Evolutionary conservation across 2,888 invertebrate genomes (phyloP).

Genomic region (Oligia latruncula): DNA sequence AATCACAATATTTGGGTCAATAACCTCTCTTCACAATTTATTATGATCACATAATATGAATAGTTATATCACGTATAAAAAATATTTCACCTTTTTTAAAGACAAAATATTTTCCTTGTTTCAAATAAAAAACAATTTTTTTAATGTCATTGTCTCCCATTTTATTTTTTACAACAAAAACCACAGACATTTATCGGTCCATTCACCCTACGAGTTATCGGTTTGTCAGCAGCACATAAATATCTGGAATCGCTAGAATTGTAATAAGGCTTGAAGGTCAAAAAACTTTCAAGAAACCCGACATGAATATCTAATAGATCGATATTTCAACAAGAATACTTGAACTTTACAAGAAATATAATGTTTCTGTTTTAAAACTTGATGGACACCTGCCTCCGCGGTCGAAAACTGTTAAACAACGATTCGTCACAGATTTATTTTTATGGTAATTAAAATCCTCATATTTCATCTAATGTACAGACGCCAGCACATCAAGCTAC

Average conservation of each 20-base stretch:
- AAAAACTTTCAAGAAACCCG: conserved; percentile 45
- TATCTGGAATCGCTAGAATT: conserved; percentile 48
- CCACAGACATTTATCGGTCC: conserved; percentile 22
- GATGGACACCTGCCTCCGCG: background rate
- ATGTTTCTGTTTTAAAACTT: background rate
- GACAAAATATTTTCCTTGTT: background rate
- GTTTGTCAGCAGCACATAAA: conserved; percentile 31
- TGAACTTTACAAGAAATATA: fast-evolving
- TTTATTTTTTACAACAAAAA: conserved; percentile 28
- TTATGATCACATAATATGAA: background rate
- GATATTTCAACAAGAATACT: background rate
- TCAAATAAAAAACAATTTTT: background rate
- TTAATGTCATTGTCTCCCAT: background rate
- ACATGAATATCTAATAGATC: conserved; percentile 36
- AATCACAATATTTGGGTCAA: background rate
- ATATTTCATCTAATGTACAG: no score
- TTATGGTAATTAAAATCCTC: no score
- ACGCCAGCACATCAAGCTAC: no score
- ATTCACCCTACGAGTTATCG: conserved; percentile 43
- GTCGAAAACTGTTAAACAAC: background rate
- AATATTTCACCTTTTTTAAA: background rate
- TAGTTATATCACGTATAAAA: no score
- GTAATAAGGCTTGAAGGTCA: conserved; percentile 53
- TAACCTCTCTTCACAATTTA: background rate
- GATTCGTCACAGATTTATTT: no score